Percentiles rank a stretch among this genome's conserved stretches.
These are phyloP conservation scores for Heliconius ethilla DNA, from an alignment of 2,888 invertebrate species.

Conservation along the genomic window DNA sequence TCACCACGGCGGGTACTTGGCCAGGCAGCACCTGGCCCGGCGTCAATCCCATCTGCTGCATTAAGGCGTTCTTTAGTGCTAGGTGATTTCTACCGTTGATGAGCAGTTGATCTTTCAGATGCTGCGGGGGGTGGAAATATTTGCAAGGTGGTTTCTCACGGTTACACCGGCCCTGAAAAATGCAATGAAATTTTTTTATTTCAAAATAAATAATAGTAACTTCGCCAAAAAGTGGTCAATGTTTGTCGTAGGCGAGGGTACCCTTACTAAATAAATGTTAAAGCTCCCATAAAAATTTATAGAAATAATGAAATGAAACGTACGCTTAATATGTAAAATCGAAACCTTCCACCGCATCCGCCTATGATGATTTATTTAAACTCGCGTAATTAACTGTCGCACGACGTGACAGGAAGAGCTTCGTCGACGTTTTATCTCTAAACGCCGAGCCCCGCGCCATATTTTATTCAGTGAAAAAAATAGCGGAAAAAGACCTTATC, in stretches of 20 bases:
- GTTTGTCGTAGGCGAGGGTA: neutral
- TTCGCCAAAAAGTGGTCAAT: neutral
- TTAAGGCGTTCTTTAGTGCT: conserved; percentile 98
- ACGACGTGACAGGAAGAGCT: conserved; percentile 79
- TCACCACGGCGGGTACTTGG: conserved; percentile 96
- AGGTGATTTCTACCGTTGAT: conserved; percentile 99
- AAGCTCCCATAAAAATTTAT: neutral
- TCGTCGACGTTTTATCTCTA: conserved; percentile 74
- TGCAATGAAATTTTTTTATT: neutral
- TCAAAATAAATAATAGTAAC: neutral
- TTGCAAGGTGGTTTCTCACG: conserved; percentile 99
- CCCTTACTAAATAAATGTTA: neutral
- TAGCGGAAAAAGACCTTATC: conserved; percentile 75
- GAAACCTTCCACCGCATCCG: conserved; percentile 73
- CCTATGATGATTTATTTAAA: conserved; percentile 82
- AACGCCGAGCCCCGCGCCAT: conserved; percentile 67
- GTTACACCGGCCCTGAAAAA: conserved; percentile 98
- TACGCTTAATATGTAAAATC: conserved; percentile 74
- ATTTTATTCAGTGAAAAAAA: conserved; percentile 76
- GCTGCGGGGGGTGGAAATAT: conserved; percentile 99
- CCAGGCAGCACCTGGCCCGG: conserved; percentile 96
- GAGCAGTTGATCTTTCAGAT: conserved; percentile 99
- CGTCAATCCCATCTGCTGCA: conserved; percentile 97
- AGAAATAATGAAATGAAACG: conserved; percentile 64
- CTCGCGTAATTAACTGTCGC: conserved; percentile 81